Percentiles rank a stretch among this genome's conserved stretches.
Conservation (phyloP, 2,797 vertebrate species). For the Coendou prehensilis region DNA sequence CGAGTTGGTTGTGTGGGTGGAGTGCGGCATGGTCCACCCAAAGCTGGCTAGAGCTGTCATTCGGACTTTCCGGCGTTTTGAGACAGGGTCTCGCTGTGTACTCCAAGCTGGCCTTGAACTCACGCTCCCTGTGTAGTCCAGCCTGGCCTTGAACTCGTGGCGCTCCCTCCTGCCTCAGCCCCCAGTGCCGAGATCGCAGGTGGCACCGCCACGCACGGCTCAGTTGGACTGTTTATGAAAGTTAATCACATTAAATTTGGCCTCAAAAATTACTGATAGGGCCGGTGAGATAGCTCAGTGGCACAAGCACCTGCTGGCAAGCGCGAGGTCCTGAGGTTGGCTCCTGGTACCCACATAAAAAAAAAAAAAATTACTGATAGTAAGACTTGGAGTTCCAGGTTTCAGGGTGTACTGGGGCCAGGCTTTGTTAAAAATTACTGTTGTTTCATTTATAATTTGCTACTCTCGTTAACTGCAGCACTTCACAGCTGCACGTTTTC, state of each 20-base stretch:
- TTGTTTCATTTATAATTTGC: constrained; percentile 1
- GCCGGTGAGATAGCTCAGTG: too few relatives aligned
- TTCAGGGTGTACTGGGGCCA: neutral
- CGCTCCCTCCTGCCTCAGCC: neutral
- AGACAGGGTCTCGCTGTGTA: neutral
- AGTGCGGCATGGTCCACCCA: neutral
- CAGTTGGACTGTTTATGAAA: neutral
- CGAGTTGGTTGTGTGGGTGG: neutral
- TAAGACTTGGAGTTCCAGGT: neutral
- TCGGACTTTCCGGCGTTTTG: neutral
- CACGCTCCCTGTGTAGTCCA: neutral
- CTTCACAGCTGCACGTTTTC: neutral
- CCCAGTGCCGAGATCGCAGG: neutral
- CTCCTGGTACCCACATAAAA: too few relatives aligned
- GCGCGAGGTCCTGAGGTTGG: too few relatives aligned
- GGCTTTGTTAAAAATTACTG: neutral
- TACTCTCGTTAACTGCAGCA: neutral
- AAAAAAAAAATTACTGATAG: too few relatives aligned
- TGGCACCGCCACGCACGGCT: neutral
- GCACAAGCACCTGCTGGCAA: too few relatives aligned
- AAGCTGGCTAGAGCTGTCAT: neutral
- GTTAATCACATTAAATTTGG: neutral
- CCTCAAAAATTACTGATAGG: neutral
- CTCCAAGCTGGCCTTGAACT: neutral
- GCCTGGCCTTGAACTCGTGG: neutral